Percentiles rank a stretch among this genome's conserved stretches.
Conservation (phyloP, 2,113 vertebrate species). For the Ranitomeya variabilis region DNA sequence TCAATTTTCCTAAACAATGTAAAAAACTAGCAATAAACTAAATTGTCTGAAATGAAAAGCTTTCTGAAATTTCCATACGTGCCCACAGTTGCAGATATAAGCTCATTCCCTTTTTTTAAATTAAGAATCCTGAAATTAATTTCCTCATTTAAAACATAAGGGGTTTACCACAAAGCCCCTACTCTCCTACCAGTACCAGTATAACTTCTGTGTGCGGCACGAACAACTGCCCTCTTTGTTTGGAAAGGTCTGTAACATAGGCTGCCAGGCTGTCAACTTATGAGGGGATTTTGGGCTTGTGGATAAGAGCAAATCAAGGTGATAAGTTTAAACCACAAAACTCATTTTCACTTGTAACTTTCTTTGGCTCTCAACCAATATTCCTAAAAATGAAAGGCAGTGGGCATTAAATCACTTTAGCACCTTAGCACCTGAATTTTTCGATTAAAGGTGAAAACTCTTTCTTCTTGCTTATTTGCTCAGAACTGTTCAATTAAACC, state of each 20-base stretch:
- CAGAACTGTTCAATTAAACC: neutral
- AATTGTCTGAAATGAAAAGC: constrained; percentile 31
- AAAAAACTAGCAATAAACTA: constrained; percentile 34
- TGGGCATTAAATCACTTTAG: constrained; percentile 53
- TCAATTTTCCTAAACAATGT: constrained; percentile 3
- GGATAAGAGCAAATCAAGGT: constrained; percentile 58
- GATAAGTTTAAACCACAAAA: constrained; percentile 58
- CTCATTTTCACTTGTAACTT: constrained; percentile 56
- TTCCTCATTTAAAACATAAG: constrained; percentile 45
- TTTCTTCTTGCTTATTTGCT: constrained; percentile 33
- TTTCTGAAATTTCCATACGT: constrained; percentile 30
- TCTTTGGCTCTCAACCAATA: constrained; percentile 53
- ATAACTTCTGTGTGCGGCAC: constrained; percentile 20
- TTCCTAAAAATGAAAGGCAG: constrained; percentile 51
- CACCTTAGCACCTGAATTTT: constrained; percentile 55
- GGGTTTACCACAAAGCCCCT: constrained; percentile 50
- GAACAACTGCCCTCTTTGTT: constrained; percentile 52
- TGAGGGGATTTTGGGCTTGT: constrained; percentile 56
- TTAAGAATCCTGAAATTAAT: constrained; percentile 49
- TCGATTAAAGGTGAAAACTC: constrained; percentile 51
- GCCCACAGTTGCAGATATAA: constrained; percentile 31
- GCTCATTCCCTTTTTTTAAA: neutral
- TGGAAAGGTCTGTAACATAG: constrained; percentile 36
- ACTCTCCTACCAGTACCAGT: constrained; percentile 38
- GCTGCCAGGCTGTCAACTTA: constrained; percentile 55